Percentiles rank a stretch among this genome's conserved stretches.
Evolutionary conservation across 2,888 invertebrate genomes (phyloP).

Genomic region (Drosophila histrio): DNA sequence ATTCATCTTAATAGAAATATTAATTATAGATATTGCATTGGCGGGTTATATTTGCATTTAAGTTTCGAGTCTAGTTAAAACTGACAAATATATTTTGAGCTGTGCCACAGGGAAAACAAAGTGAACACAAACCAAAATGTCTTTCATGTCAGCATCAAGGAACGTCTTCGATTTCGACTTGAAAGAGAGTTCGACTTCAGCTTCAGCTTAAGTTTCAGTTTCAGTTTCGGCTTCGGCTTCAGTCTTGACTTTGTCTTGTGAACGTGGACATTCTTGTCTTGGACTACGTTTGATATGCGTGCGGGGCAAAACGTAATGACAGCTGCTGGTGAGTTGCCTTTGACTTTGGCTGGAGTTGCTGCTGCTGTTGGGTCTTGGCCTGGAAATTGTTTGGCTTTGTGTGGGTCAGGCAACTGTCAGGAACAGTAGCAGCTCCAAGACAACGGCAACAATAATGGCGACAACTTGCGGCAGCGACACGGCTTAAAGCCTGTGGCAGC

Average conservation of each 20-base stretch:
- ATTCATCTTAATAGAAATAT: background rate
- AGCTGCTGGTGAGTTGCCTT: conserved; percentile 15
- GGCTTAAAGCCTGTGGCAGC: conserved; percentile 9
- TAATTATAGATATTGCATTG: background rate
- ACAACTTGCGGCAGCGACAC: conserved; percentile 31
- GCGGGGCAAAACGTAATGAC: conserved; percentile 5
- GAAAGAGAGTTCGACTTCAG: background rate
- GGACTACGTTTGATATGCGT: conserved; percentile 18
- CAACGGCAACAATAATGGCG: conserved; percentile 29
- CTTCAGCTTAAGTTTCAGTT: background rate
- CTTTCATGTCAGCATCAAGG: background rate
- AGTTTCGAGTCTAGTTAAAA: background rate
- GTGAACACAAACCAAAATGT: background rate
- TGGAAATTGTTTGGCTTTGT: conserved; percentile 48
- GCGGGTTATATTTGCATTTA: background rate
- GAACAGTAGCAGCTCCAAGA: conserved; percentile 24
- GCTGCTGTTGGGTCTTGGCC: conserved; percentile 8
- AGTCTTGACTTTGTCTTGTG: background rate
- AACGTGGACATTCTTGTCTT: background rate
- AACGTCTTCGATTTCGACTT: background rate
- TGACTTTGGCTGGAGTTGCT: conserved; percentile 8
- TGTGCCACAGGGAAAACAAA: background rate
- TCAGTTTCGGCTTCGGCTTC: background rate
- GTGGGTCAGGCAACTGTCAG: conserved; percentile 51
- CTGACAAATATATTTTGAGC: background rate